A percentile compares a stretch with the other conserved stretches of the same genome.
Evolutionary conservation across 2,888 invertebrate genomes (phyloP).

Genomic region (Catocala nupta): DNA sequence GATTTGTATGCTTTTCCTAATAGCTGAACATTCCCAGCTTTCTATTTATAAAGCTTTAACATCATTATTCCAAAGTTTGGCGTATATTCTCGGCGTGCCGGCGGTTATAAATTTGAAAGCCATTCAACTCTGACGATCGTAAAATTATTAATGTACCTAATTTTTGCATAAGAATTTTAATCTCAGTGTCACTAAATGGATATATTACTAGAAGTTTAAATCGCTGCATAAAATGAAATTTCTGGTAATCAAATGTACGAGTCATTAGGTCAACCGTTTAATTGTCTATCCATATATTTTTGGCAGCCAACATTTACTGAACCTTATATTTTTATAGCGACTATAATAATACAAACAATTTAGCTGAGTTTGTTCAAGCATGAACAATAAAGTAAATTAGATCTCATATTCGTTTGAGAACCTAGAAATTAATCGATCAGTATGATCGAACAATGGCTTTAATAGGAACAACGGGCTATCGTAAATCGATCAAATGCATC

Average conservation of each 20-base stretch:
- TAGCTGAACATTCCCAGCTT: conserved; percentile 31
- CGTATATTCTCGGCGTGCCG: conserved; percentile 37
- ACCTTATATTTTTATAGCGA: no score
- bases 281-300: no score
- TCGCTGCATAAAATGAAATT: no score
- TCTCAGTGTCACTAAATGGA: conserved; percentile 11
- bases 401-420: background rate
- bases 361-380: no score
- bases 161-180: conserved; percentile 35
- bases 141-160: conserved; percentile 36
- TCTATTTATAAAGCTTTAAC: conserved; percentile 46
- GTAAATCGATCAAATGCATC: conserved; percentile 40
- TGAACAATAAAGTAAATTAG: background rate
- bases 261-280: no score
- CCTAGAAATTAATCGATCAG: conserved; percentile 22
- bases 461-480: conserved; percentile 52
- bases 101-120: conserved; percentile 50
- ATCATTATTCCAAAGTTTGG: conserved; percentile 44
- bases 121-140: conserved; percentile 49
- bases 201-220: background rate
- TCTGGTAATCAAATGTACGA: background rate
- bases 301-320: no score
- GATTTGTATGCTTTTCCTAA: conserved; percentile 42
- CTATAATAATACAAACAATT: no score
- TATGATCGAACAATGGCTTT: conserved; percentile 51